phyloP scores from a whole-genome alignment of 2,113 vertebrate genomes.

The Pardalotus punctatus region DNA sequence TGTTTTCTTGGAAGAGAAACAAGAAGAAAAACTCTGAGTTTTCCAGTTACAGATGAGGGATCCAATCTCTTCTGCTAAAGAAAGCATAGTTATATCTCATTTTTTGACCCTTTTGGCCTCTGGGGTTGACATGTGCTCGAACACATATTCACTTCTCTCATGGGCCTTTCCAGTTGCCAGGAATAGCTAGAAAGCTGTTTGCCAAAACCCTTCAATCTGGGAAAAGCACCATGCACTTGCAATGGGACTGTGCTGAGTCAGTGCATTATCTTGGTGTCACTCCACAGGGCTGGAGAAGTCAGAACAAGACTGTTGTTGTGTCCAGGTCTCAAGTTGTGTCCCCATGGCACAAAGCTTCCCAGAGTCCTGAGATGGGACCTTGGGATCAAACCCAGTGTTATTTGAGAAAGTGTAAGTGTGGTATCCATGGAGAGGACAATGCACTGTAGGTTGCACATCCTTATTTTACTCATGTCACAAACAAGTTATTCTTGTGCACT shows the following conservation, averaged over 20 bases:
- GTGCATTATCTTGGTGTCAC: not conserved
- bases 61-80: not conserved
- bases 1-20: not conserved
- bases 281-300: not conserved
- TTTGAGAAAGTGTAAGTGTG: not conserved
- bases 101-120: not conserved
- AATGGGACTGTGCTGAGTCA: not conserved
- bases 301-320: not conserved
- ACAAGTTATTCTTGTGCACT: conserved; percentile 16
- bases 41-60: not conserved
- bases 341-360: not conserved
- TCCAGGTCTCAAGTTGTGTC: not conserved
- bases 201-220: not conserved
- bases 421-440: not conserved
- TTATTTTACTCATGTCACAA: not conserved
- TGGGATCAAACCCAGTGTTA: not conserved
- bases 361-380: not conserved
- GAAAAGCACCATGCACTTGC: not conserved
- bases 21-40: not conserved
- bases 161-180: not conserved
- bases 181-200: not conserved
- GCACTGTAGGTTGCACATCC: not conserved
- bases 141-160: not conserved
- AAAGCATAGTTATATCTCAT: not conserved
- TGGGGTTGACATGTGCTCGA: not conserved